These are phyloP conservation scores for Pionites leucogaster DNA, from an alignment of 2,113 vertebrate genomes.

Conservation along the genomic window DNA sequence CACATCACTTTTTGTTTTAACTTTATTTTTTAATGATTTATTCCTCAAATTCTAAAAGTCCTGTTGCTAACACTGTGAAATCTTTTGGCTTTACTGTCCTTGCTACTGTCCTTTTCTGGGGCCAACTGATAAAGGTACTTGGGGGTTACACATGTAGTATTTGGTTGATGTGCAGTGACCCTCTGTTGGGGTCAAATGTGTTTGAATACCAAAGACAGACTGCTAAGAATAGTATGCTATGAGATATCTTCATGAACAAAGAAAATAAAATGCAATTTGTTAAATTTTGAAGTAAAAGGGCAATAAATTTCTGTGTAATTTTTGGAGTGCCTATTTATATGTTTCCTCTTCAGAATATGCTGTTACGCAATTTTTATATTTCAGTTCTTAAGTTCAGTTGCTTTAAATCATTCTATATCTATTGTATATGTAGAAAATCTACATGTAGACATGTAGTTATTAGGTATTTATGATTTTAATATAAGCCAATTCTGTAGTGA, in stretches of 20 bases:
- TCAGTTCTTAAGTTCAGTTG: background rate
- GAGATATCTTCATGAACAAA: background rate
- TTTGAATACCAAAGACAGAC: background rate
- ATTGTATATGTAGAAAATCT: background rate
- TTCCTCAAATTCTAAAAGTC: background rate
- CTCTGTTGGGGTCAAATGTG: background rate
- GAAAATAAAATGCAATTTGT: background rate
- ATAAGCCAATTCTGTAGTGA: background rate
- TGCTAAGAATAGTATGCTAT: background rate
- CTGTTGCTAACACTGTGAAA: background rate
- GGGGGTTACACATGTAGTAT: background rate
- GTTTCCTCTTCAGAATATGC: background rate
- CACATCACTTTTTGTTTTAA: background rate
- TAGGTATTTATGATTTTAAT: background rate
- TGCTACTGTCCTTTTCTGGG: background rate
- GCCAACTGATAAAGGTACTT: background rate
- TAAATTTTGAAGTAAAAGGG: background rate
- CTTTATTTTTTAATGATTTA: background rate
- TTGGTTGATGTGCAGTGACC: background rate
- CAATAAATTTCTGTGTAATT: background rate
- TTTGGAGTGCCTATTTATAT: background rate
- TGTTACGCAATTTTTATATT: background rate
- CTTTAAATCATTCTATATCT: background rate
- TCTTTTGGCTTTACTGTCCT: background rate
- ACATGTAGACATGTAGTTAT: background rate